These are phyloP conservation scores for Colistium nudipinnis DNA, from an alignment of 2,113 vertebrate genomes.

Conservation along the genomic window DNA sequence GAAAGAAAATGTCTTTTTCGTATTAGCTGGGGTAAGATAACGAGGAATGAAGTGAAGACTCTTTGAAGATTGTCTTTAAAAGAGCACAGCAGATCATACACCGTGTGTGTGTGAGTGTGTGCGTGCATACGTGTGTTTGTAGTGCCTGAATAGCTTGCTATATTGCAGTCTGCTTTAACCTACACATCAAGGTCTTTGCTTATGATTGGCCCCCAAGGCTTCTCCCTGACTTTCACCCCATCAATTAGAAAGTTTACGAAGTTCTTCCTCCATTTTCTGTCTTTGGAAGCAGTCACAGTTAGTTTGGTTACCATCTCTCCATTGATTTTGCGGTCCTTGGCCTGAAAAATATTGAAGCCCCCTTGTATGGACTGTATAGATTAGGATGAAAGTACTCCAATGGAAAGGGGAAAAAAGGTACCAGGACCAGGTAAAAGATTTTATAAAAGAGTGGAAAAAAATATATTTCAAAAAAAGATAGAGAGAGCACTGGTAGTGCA, in stretches of 20 bases:
- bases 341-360: too few species aligned
- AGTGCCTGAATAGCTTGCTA: slow-evolving; percentile 8
- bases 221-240: slow-evolving; percentile 54
- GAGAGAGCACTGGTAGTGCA: slow-evolving; percentile 5
- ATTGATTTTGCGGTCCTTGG: too few species aligned
- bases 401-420: not conserved
- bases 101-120: slow-evolving; percentile 20
- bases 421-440: not conserved
- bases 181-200: slow-evolving; percentile 66
- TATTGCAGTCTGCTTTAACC: slow-evolving; percentile 51
- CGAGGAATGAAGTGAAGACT: slow-evolving; percentile 53
- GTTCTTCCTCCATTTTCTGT: slow-evolving; percentile 52
- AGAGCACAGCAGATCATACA: slow-evolving; percentile 51
- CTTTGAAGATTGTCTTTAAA: slow-evolving; percentile 71
- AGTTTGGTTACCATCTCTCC: slow-evolving; percentile 46
- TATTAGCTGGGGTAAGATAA: slow-evolving; percentile 66
- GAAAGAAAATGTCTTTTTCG: slow-evolving; percentile 1
- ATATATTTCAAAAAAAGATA: not conserved
- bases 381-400: not conserved
- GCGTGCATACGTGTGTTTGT: slow-evolving; percentile 32
- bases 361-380: too few species aligned
- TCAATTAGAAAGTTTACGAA: slow-evolving; percentile 59
- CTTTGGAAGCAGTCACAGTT: slow-evolving; percentile 58
- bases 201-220: slow-evolving; percentile 67
- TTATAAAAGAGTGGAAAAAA: not conserved